phyloP scores from a whole-genome alignment of 2,113 vertebrate species.

The Ceuthmochares aereus region DNA sequence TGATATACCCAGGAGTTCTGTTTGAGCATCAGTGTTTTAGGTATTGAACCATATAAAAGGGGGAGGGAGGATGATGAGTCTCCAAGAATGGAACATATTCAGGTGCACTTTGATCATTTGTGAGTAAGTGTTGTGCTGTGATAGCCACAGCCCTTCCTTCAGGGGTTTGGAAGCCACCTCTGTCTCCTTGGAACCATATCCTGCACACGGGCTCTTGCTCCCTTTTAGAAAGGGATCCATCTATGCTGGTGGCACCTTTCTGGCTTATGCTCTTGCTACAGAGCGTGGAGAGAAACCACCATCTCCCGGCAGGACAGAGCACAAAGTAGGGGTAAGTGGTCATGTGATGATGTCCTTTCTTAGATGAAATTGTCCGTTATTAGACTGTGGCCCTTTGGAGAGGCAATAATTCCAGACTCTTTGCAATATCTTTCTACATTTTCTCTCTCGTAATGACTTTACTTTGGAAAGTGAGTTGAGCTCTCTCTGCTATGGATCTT shows the following conservation, averaged over 20 bases:
- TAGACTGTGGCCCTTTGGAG: not conserved
- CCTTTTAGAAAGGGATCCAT: not conserved
- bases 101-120: not conserved
- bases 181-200: not conserved
- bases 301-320: not conserved
- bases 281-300: not conserved
- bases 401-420: not conserved
- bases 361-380: not conserved
- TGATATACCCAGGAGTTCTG: not conserved
- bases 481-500: not conserved
- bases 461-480: not conserved
- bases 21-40: not conserved
- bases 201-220: rapidly evolving
- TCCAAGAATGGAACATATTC: rapidly evolving
- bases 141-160: not conserved
- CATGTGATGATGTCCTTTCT: rapidly evolving
- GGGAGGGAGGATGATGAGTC: not conserved
- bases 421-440: not conserved
- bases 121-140: not conserved
- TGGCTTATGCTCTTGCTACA: not conserved
- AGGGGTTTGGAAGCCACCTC: not conserved
- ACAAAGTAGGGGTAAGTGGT: rapidly evolving
- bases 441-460: not conserved
- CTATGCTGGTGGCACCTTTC: not conserved
- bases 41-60: not conserved